phyloP scores from a whole-genome alignment of 92 coral and sea anemone genomes.

The Porites lobata region DNA sequence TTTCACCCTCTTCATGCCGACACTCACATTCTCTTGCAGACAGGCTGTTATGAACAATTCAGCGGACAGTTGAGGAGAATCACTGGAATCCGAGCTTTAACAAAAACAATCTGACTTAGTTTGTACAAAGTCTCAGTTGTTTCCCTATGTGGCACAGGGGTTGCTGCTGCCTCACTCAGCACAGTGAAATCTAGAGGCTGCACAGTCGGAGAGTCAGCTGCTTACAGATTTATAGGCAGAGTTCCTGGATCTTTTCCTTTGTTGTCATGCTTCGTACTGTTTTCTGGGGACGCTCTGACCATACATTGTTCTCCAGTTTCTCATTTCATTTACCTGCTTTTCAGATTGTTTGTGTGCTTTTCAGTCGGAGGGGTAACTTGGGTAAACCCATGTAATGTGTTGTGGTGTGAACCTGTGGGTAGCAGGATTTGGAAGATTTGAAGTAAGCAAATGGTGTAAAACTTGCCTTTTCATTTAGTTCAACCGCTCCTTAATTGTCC shows the following conservation, averaged over 20 bases:
- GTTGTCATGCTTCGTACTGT: constrained; percentile 72
- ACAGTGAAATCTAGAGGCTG: constrained; percentile 61
- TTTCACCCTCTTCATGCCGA: constrained; percentile 43
- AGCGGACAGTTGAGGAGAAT: constrained; percentile 22
- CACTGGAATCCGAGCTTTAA: constrained; percentile 56
- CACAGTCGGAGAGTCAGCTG: constrained; percentile 42
- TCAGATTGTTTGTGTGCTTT: too few species aligned
- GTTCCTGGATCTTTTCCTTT: constrained; percentile 72
- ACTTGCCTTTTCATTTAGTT: background rate
- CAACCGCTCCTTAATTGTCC: constrained; percentile 62
- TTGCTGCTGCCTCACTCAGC: constrained; percentile 72
- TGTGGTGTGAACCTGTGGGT: too few species aligned
- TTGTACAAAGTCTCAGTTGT: constrained; percentile 44
- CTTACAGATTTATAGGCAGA: constrained; percentile 52
- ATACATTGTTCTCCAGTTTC: too few species aligned
- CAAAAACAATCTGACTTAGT: constrained; percentile 65
- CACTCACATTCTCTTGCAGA: constrained; percentile 73
- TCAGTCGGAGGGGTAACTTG: too few species aligned
- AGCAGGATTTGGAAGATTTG: too few species aligned
- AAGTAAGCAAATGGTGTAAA: too few species aligned
- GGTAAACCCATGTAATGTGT: too few species aligned
- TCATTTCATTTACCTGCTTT: background rate
- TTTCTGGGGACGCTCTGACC: too few species aligned
- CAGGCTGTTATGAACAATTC: constrained; percentile 57
- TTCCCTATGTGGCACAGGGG: constrained; percentile 46